Base-by-base conservation (phyloP, 1,140 invertebrate species). In the Drosophila serrata region DNA sequence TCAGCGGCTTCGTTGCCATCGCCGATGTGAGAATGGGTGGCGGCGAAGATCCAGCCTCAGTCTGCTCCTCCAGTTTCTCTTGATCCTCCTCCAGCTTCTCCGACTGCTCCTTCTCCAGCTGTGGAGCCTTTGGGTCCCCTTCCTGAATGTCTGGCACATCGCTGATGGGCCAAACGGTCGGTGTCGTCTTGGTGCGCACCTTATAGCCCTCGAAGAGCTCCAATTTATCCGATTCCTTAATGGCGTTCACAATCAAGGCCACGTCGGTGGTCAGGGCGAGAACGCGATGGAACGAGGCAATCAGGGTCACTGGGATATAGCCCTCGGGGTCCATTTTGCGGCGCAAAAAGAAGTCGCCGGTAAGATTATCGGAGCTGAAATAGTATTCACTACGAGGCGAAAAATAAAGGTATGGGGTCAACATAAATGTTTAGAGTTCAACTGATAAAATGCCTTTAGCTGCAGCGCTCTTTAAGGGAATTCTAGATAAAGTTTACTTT, bases 331-430 rank as follows among this genome's bases (percentile, higher is more conserved):
- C 97, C 99, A 99, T 99, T 95, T 99, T 99, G 68, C 98, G 95
- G 58, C 99, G 95, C 77, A 99, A 94, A 94, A 99, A 99, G 93
- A 99, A 98, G 93, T 99, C 99, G 84, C 97, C 96, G 79, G 97
- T 95, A 55, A 99, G 94, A 94, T 99, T 99, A 84, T 99, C 98
- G 82, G 97, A 96, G 92, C 98, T 99, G 94, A 99, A 99, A 95
- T 99, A 99, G 94, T 99, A 99, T 94, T 99, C 99, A 93, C 98
- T 99, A 12, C 11, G 24, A 1, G 93, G 13, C 37, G 31, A 37
- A 37, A 56, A 72, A 40, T 42, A 27, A 43, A 24, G 19, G n/a
- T 33, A 31, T 2, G 9, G 43, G 51, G 46, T 64, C 22, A 56
- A 48, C 13, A 17, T 31, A 33, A 13, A 4, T 39, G 55, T 63